phyloP scores from a whole-genome alignment of 2,797 vertebrate genomes.

The Molossus molossus region DNA sequence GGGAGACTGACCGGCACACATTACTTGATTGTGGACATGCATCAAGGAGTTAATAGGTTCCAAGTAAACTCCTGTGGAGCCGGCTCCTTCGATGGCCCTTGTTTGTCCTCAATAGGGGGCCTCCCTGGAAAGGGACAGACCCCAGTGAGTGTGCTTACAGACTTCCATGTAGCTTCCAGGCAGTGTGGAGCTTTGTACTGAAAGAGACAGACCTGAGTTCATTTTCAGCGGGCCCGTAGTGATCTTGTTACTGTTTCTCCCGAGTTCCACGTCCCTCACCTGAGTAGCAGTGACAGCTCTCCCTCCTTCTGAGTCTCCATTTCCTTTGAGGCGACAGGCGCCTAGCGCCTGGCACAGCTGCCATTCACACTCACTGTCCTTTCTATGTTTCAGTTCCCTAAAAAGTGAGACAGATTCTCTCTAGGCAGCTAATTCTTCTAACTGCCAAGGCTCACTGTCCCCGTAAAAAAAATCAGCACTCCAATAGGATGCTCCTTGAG shows the following conservation, averaged over 20 bases:
- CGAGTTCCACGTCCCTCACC: background rate
- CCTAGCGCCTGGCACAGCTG: background rate
- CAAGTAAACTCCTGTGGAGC: background rate
- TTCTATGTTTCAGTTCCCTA: background rate
- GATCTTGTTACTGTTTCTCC: background rate
- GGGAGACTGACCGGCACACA: background rate
- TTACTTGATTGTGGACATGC: background rate
- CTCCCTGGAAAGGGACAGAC: background rate
- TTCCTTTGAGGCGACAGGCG: background rate
- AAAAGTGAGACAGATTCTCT: constrained; percentile 22
- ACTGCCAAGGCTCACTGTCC: background rate
- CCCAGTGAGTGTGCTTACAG: background rate
- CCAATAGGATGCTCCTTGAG: background rate
- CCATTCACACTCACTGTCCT: background rate
- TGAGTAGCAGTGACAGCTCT: background rate
- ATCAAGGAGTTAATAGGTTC: background rate
- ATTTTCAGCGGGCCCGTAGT: background rate
- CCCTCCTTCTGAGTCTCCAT: background rate
- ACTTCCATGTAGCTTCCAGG: background rate
- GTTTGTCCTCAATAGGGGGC: background rate
- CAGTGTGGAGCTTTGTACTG: background rate
- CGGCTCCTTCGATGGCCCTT: background rate
- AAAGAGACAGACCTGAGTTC: background rate
- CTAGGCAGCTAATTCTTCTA: background rate
- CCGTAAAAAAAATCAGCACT: background rate